Evolutionary conservation across 2,888 invertebrate genomes (phyloP).

Genomic region (Netelia inedita): DNA sequence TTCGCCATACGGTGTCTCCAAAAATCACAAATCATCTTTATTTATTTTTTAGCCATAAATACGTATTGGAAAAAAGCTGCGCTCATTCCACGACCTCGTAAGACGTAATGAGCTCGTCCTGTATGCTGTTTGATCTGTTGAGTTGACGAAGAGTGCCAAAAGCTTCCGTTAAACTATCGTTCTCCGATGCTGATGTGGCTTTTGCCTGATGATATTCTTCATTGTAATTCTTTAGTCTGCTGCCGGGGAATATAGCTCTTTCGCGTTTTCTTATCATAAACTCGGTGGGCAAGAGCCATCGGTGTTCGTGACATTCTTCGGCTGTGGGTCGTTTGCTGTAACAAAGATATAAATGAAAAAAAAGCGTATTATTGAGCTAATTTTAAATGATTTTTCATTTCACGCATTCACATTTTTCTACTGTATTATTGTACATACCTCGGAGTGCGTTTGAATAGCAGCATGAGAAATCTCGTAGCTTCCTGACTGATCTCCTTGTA

Average conservation of each 20-base stretch:
- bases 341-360: slow-evolving; percentile 71
- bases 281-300: slow-evolving; percentile 97
- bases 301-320: slow-evolving; percentile 98
- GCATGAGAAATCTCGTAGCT: slow-evolving; percentile 97
- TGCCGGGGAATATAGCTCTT: slow-evolving; percentile 93
- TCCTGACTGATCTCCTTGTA: slow-evolving; percentile 98
- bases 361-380: background rate
- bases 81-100: slow-evolving; percentile 79
- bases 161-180: slow-evolving; percentile 87
- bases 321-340: slow-evolving; percentile 96
- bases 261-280: slow-evolving; percentile 97
- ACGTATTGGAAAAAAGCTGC: slow-evolving; percentile 75
- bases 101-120: slow-evolving; percentile 91
- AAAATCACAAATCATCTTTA: slow-evolving; percentile 27
- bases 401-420: too few relatives aligned
- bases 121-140: slow-evolving; percentile 93
- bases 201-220: slow-evolving; percentile 92
- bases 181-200: slow-evolving; percentile 87
- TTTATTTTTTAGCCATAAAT: slow-evolving; percentile 72
- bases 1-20: slow-evolving; percentile 22
- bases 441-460: slow-evolving; percentile 97
- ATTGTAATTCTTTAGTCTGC: slow-evolving; percentile 93
- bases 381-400: slow-evolving; percentile 4
- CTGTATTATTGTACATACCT: slow-evolving; percentile 86
- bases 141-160: slow-evolving; percentile 88